Evolutionary conservation across 2,888 invertebrate species (phyloP), one percentile per base, ranked within the genome.

Genomic region (Eugnorisma glareosa): DNA sequence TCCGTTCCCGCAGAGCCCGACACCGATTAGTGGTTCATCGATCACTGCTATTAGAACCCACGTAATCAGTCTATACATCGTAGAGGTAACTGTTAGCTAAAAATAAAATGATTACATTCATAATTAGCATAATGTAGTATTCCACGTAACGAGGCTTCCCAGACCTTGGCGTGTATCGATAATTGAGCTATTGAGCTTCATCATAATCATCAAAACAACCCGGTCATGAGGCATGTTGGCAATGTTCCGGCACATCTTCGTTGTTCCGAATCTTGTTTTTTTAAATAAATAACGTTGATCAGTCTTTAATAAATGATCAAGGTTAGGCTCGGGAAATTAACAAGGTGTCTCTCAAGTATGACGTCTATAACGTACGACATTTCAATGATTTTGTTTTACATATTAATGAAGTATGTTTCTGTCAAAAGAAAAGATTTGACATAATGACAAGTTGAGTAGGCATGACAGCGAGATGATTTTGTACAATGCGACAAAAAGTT

Each of bases 101-200:
- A 86, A 86, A 83, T 83, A 80, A 59, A 76, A 67, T 75, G 63
- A 85, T 83, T 83, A 87, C 73, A 87, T 71, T 54, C 51, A 83
- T 81, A 69, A 84, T 78, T 82, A 78, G 73, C 43, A 40, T 77
- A 79, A 85, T 84, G 75, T 77, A 69, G 66, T 71, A 77, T 73
- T 73, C 54, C 61, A 67, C 72, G 75, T 79, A 75, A 76, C 59
- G 71, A 81, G 77, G 59, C 75, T 81, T 75, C 83, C 75, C 74
- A 76, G 71, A 71, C 86, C 81, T 82, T 88, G 89, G 81, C 71
- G 68, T 57, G 1, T 78, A 59, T 84, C 76, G 73, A 84, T 89
- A 88, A 89, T 85, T 83, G 73, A 79, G 64, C 80, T 76, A 81
- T 80, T 82, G 79, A 84, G 68, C 75, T 67, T 37, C 64, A 80